Conservation (phyloP, 2,888 invertebrate genomes). For the Strigamia maritima region DNA sequence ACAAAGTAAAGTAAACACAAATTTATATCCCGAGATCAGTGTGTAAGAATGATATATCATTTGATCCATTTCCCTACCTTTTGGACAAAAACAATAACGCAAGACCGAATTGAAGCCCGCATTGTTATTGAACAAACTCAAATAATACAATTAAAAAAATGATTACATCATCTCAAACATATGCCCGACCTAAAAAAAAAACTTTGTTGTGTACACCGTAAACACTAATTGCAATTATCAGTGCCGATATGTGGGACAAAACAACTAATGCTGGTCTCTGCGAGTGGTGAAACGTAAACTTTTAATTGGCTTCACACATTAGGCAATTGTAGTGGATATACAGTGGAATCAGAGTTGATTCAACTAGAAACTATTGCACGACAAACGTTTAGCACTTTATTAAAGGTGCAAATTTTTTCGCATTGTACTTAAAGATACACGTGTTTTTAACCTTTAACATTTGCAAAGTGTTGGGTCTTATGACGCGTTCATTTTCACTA, state of each 20-base stretch:
- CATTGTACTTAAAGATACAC: background rate
- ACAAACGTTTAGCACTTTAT: background rate
- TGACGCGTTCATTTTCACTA: slow-evolving; percentile 25
- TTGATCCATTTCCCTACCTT: background rate
- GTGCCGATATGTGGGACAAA: background rate
- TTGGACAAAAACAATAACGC: background rate
- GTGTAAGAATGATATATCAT: background rate
- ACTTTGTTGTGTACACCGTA: too few species aligned
- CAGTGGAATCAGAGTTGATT: slow-evolving; percentile 5
- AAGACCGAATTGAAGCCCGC: too few species aligned
- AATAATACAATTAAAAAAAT: too few species aligned
- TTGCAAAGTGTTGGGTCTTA: slow-evolving; percentile 23
- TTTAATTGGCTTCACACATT: slow-evolving; percentile 4
- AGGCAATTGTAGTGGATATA: background rate
- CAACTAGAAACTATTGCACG: background rate
- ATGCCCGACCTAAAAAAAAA: too few species aligned
- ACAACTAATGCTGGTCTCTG: background rate
- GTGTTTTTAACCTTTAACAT: slow-evolving; percentile 28
- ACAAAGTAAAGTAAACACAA: background rate
- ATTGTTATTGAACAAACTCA: too few species aligned
- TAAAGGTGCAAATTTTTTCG: background rate
- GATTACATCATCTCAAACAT: too few species aligned
- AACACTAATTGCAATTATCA: too few species aligned
- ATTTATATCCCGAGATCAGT: background rate
- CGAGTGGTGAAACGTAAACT: background rate